A percentile compares a stretch with the other conserved stretches of the same genome.
Evolutionary conservation across 2,888 invertebrate genomes (phyloP).

Genomic region (Priocnemis perturbator): DNA sequence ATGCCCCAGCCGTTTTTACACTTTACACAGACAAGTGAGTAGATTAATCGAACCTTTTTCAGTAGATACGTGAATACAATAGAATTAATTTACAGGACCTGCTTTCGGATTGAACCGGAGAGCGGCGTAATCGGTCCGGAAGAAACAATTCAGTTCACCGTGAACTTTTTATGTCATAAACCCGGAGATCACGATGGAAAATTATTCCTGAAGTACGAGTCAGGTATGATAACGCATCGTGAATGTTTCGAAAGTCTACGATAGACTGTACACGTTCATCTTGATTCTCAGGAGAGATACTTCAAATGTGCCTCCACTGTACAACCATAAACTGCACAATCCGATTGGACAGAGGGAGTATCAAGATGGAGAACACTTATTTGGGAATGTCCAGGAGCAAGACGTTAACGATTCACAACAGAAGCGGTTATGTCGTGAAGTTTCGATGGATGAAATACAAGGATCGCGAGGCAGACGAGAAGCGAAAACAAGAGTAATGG

Average conservation of each 20-base stretch:
- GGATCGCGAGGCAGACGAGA: slow-evolving; percentile 73
- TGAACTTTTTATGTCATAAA: slow-evolving; percentile 77
- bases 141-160: slow-evolving; percentile 76
- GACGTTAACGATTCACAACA: slow-evolving; percentile 77
- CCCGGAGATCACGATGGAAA: slow-evolving; percentile 74
- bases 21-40: slow-evolving; percentile 74
- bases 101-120: too few species aligned
- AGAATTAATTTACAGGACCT: too few species aligned
- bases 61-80: too few species aligned
- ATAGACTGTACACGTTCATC: slow-evolving; percentile 5
- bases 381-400: slow-evolving; percentile 78
- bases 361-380: slow-evolving; percentile 79
- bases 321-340: slow-evolving; percentile 76
- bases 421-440: slow-evolving; percentile 77
- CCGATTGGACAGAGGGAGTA: slow-evolving; percentile 76
- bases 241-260: background rate
- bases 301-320: slow-evolving; percentile 75
- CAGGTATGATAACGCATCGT: slow-evolving; percentile 57
- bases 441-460: slow-evolving; percentile 79
- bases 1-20: slow-evolving; percentile 76
- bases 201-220: slow-evolving; percentile 72
- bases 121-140: slow-evolving; percentile 74
- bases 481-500: slow-evolving; percentile 56
- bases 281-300: slow-evolving; percentile 75
- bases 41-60: background rate